A percentile compares a stretch with the other conserved stretches of the same genome.
Evolutionary conservation across 2,888 invertebrate genomes (phyloP).

Genomic region (Aphrophora alni): DNA sequence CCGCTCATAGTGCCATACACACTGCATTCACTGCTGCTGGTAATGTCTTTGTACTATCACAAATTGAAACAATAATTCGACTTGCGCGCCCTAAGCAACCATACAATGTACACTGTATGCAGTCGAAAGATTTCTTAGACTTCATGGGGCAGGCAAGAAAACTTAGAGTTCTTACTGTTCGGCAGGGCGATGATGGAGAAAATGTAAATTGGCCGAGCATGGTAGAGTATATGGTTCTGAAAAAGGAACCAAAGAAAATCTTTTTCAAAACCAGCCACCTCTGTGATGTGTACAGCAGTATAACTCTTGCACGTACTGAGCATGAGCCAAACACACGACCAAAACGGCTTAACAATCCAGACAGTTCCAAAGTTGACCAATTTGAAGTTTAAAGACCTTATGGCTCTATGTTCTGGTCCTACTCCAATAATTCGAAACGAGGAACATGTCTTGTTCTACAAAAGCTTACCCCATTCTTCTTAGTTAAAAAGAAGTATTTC

Average conservation of each 20-base stretch:
- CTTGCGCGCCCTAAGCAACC: background rate
- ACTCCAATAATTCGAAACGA: no score
- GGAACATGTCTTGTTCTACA: background rate
- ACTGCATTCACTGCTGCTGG: constrained; percentile 10
- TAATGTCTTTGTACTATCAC: background rate
- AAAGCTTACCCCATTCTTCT: constrained; percentile 6
- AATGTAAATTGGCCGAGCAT: constrained; percentile 24
- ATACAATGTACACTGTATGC: constrained; percentile 6
- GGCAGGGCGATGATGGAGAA: constrained; percentile 22
- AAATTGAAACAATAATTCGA: background rate
- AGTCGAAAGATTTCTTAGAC: constrained; percentile 11
- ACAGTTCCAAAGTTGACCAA: background rate
- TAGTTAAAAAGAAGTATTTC: background rate
- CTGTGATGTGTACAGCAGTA: constrained; percentile 15
- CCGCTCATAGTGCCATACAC: background rate
- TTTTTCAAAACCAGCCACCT: constrained; percentile 25
- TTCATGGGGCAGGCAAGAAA: background rate
- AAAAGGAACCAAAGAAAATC: constrained; percentile 20
- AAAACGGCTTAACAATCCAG: background rate
- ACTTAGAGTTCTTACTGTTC: constrained; percentile 9
- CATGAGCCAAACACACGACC: constrained; percentile 14
- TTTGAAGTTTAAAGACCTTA: background rate
- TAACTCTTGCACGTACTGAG: constrained; percentile 15
- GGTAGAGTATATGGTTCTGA: constrained; percentile 21
- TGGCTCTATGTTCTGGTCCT: background rate